phyloP scores from a whole-genome alignment of 2,888 invertebrate genomes.

The Drosophila longiperda region DNA sequence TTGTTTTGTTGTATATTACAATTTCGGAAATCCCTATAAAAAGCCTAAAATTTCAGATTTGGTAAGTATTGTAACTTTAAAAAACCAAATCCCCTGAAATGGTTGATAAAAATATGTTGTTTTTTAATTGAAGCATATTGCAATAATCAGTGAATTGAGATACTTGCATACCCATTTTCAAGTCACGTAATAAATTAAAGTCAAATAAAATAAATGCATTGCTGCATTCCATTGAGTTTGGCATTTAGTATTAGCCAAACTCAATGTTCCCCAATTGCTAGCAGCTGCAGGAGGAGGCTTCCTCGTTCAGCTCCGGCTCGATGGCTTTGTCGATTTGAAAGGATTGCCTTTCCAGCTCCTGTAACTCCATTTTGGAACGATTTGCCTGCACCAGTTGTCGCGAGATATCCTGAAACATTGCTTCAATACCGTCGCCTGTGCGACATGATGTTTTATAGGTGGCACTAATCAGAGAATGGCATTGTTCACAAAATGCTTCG shows the following conservation, averaged over 20 bases:
- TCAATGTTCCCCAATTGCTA: slow-evolving; percentile 84
- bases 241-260: slow-evolving; percentile 75
- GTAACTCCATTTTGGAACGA: slow-evolving; percentile 92
- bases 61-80: background rate
- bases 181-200: slow-evolving; percentile 51
- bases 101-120: background rate
- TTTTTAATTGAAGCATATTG: background rate
- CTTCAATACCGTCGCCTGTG: slow-evolving; percentile 93
- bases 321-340: slow-evolving; percentile 89
- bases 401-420: slow-evolving; percentile 96
- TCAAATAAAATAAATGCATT: slow-evolving; percentile 42
- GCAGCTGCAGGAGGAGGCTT: slow-evolving; percentile 82
- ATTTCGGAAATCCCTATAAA: background rate
- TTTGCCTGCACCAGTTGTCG: slow-evolving; percentile 91
- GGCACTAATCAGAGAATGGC: slow-evolving; percentile 94
- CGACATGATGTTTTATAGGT: slow-evolving; percentile 96
- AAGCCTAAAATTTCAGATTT: background rate
- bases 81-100: background rate
- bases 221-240: slow-evolving; percentile 60
- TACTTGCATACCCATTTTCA: background rate
- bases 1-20: background rate
- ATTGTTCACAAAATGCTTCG: slow-evolving; percentile 96
- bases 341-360: slow-evolving; percentile 91
- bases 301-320: slow-evolving; percentile 85
- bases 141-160: background rate